A percentile compares a stretch with the other conserved stretches of the same genome.
phyloP scores from a whole-genome alignment of 2,113 vertebrate genomes.

The Clarias macrocephalus region DNA sequence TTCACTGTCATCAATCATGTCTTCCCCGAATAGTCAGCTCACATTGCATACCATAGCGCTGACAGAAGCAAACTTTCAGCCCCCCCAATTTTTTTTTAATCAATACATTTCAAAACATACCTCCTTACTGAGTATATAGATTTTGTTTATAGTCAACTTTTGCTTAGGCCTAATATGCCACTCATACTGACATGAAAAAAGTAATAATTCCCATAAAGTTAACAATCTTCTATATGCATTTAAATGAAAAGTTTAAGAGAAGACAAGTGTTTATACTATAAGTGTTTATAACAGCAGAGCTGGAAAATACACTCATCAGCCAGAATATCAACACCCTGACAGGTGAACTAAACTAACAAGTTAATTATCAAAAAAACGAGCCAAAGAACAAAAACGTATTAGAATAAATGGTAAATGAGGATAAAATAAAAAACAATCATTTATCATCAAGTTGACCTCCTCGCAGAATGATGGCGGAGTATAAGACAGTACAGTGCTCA shows the following conservation, averaged over 20 bases:
- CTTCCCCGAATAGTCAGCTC: not conserved
- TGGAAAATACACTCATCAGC: not conserved
- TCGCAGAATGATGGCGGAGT: not conserved
- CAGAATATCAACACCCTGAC: too few species aligned
- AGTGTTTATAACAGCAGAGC: not conserved
- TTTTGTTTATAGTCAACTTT: not conserved
- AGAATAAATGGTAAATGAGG: not conserved
- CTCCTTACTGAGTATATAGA: not conserved
- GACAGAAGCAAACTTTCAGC: not conserved
- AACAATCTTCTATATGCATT: not conserved
- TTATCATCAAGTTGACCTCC: not conserved
- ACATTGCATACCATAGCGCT: conserved; percentile 33
- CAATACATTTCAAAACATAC: not conserved
- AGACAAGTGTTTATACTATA: conserved; percentile 12
- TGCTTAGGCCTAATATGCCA: not conserved
- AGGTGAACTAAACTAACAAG: too few species aligned
- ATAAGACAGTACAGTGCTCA: not conserved
- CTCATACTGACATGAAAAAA: not conserved
- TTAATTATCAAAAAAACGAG: not conserved
- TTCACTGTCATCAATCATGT: conserved; percentile 47
- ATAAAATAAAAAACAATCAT: not conserved
- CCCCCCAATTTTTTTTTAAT: too few species aligned
- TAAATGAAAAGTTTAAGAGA: not conserved
- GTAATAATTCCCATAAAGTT: not conserved
- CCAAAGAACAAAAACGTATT: not conserved